Evolutionary conservation across 2,113 vertebrate genomes (phyloP), one percentile per base, ranked within the genome.

Genomic region (Heptranchias perlo): DNA sequence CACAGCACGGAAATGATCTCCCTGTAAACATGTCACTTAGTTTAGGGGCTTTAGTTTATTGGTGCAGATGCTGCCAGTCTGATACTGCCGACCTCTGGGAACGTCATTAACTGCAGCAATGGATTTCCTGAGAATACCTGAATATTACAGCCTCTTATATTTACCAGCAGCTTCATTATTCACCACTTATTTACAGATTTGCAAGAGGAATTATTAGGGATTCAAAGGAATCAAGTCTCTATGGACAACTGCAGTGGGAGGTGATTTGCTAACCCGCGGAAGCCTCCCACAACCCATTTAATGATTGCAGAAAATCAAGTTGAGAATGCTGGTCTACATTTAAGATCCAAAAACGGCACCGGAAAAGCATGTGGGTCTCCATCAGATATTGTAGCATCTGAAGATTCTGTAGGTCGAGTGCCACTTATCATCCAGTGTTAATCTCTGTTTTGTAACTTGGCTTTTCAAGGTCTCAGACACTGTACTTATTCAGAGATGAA

Each of bases 1-100:
- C n/a, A 7, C 7, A 18, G n/a, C 6, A n/a, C 6, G 7, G 89
- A 44, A 93, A n/a, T 23, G 35, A 64, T 64, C n/a, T 44, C 89
- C n/a, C n/a, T 93, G 58, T 62, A 62, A 93, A 62, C 58, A 39
- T 64, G 89, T 93, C 58, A 62, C 89, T 39, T 93, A 23, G 87
- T 39, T 93, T 39, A 93, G 89, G 61, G 58, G n/a, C 89, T 93
- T 93, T 64, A n/a, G 28, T 91, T 58, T 91, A 58, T 62, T 39
- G n/a, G 35, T 23, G n/a, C 58, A 93, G 58, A 62, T 93, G 35
- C 89, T 93, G 58, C 89, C 14, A 62, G 89, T 23, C 89, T 93
- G 89, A 93, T 62, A 62, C 89, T 62, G 89, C 58, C n/a, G 18
- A 93, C 89, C 58, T 39, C 58, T 93, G 89, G 58, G 58, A 62